Evolutionary conservation across 2,888 invertebrate species (phyloP).

Genomic region (Diploptera punctata): DNA sequence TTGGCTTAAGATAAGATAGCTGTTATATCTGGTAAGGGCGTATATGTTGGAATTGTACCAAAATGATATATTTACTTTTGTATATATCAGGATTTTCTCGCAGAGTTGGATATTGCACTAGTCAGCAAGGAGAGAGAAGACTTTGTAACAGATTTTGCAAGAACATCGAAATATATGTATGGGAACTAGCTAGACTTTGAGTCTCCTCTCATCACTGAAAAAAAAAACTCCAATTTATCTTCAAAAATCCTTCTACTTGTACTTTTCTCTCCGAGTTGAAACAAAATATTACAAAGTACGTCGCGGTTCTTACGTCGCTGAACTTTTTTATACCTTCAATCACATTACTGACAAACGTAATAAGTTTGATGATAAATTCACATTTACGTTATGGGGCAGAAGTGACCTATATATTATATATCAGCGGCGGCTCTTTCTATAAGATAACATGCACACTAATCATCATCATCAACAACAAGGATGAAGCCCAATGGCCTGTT

Average conservation of each 20-base stretch:
- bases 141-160: slow-evolving; percentile 2
- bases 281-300: neutral
- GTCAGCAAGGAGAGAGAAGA: neutral
- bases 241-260: neutral
- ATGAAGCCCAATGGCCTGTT: no score
- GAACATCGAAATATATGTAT: slow-evolving; percentile 13
- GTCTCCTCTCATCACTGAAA: neutral
- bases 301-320: neutral
- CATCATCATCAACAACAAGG: no score
- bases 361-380: no score
- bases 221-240: neutral
- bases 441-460: no score
- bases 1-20: neutral
- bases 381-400: no score
- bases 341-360: no score
- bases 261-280: neutral
- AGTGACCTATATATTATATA: no score
- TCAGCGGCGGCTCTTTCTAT: no score
- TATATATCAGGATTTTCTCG: neutral
- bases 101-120: neutral
- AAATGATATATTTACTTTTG: neutral
- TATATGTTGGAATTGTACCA: neutral
- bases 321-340: no score
- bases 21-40: neutral
- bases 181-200: neutral